Conservation (phyloP, 1,140 invertebrate genomes). For the Whitmania pigra region DNA sequence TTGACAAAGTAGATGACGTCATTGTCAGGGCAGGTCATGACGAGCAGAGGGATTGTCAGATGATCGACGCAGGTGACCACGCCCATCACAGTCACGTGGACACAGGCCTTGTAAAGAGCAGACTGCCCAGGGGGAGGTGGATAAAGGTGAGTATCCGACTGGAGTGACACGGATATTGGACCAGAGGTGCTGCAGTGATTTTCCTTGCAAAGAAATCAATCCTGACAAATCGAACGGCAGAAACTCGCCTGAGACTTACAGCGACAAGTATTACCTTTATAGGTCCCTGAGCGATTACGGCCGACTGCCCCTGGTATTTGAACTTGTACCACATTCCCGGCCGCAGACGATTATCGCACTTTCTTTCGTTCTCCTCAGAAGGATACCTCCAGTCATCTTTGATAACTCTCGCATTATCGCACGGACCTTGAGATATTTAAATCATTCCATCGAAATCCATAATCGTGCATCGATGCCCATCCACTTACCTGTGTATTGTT, state of each 20-base stretch:
- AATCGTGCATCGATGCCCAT: no score
- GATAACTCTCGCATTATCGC: background rate
- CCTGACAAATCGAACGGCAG: background rate
- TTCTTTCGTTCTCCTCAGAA: background rate
- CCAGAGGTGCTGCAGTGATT: constrained; percentile 5
- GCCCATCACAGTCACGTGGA: background rate
- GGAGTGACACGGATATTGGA: background rate
- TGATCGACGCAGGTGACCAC: background rate
- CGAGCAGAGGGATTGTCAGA: background rate
- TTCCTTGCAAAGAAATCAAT: background rate
- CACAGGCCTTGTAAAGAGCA: constrained; percentile 1
- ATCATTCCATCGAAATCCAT: no score
- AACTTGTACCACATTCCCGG: background rate
- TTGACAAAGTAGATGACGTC: constrained; percentile 4
- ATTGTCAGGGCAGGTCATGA: constrained; percentile 2
- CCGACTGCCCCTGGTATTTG: background rate
- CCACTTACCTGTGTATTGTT: no score
- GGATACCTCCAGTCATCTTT: constrained; percentile 10
- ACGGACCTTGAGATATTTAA: background rate
- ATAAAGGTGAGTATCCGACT: background rate
- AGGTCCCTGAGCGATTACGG: background rate
- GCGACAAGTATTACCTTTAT: background rate
- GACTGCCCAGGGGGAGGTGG: background rate
- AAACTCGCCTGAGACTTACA: background rate
- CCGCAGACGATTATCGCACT: background rate